Conservation (phyloP, 2,113 vertebrate species). For the Ranitomeya imitator region DNA sequence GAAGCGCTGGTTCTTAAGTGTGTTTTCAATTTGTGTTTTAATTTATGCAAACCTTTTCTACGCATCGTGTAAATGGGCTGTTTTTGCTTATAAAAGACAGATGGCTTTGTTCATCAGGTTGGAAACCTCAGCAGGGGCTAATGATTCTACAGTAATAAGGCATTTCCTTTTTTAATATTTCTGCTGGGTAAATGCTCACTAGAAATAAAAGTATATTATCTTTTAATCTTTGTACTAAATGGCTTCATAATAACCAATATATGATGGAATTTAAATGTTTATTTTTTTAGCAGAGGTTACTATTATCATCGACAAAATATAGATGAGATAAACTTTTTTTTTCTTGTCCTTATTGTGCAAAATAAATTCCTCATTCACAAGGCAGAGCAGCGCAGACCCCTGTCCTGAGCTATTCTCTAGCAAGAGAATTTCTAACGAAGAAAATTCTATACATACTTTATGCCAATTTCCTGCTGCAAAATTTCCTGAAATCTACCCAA, state of each 20-base stretch:
- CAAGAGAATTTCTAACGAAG: too few relatives aligned
- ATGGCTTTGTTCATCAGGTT: conserved; percentile 49
- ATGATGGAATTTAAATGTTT: not conserved
- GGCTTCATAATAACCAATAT: not conserved
- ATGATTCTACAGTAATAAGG: conserved; percentile 18
- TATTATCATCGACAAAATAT: not conserved
- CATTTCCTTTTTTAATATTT: conserved; percentile 31
- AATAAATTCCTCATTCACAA: too few relatives aligned
- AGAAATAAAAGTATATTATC: conserved; percentile 36
- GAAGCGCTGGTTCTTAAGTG: conserved; percentile 14
- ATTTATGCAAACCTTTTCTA: conserved; percentile 40
- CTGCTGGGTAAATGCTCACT: conserved; percentile 40
- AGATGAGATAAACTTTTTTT: not conserved
- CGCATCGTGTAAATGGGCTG: conserved; percentile 24
- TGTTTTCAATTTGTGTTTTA: conserved; percentile 35
- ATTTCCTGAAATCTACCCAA: too few relatives aligned
- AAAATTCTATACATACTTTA: too few relatives aligned
- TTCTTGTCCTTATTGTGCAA: not conserved
- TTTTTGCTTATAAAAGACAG: conserved; percentile 46
- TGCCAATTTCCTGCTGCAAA: too few relatives aligned
- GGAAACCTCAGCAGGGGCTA: conserved; percentile 45
- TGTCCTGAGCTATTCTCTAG: too few relatives aligned
- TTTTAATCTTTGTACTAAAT: conserved; percentile 1
- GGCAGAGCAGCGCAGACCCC: too few relatives aligned
- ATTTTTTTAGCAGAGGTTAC: not conserved